Evolutionary conservation across 2,113 vertebrate species (phyloP).

Genomic region (Apodemus sylvaticus): DNA sequence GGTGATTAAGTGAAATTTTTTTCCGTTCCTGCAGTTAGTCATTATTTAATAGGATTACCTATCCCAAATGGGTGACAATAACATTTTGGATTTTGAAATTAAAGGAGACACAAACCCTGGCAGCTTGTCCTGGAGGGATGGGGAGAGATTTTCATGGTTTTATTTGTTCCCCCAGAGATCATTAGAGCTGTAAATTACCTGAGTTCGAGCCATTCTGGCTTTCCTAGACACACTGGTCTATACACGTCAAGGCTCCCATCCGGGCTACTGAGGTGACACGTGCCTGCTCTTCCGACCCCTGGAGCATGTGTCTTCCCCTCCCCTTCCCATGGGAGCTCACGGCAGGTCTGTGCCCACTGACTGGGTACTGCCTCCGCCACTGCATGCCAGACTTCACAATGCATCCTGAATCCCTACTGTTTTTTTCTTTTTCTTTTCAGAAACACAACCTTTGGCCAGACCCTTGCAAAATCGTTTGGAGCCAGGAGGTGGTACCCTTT

Average conservation of each 20-base stretch:
- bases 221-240: background rate
- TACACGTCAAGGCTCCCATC: background rate
- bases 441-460: background rate
- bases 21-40: background rate
- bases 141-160: background rate
- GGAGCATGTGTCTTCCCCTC: background rate
- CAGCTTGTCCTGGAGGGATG: background rate
- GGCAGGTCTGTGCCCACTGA: background rate
- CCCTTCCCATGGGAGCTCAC: background rate
- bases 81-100: background rate
- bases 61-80: background rate
- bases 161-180: background rate
- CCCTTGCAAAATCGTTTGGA: background rate
- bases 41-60: constrained; percentile 42
- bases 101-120: background rate
- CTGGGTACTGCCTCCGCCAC: background rate
- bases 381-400: background rate
- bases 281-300: background rate
- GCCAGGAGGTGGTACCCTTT: background rate
- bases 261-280: background rate
- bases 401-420: background rate
- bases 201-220: background rate
- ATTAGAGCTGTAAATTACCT: background rate
- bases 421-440: background rate
- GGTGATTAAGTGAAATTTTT: constrained; percentile 41